Evolutionary conservation across 2,113 vertebrate genomes (phyloP).

Genomic region (Trematomus loennbergii): DNA sequence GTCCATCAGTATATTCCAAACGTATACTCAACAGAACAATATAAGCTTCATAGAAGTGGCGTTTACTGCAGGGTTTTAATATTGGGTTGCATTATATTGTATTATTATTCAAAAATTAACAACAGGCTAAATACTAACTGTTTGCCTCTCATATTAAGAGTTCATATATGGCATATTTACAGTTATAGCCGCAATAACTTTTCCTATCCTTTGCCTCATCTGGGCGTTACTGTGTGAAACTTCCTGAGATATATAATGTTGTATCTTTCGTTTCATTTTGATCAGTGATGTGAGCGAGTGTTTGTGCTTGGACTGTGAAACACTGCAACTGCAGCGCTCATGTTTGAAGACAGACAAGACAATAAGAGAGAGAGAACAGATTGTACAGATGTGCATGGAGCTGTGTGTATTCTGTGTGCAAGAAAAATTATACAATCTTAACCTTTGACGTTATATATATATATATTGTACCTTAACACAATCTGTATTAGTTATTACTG

Average conservation of each 20-base stretch:
- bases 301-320: conserved; percentile 69
- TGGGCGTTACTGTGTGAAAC: conserved; percentile 14
- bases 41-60: conserved; percentile 4
- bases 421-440: neutral
- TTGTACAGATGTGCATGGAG: neutral
- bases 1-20: neutral
- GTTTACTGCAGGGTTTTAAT: neutral
- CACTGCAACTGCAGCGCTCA: conserved; percentile 10
- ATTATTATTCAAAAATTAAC: neutral
- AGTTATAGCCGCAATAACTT: too few relatives aligned
- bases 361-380: conserved; percentile 1
- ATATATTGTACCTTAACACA: neutral
- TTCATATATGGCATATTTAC: neutral
- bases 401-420: neutral
- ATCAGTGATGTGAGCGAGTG: neutral
- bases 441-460: neutral
- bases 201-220: conserved; percentile 32
- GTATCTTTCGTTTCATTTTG: neutral
- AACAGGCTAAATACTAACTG: too few relatives aligned
- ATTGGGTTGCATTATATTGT: neutral
- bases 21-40: neutral
- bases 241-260: neutral
- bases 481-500: conserved; percentile 6
- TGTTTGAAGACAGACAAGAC: conserved; percentile 7
- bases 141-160: neutral